Evolutionary conservation across 2,797 vertebrate genomes (phyloP).

Genomic region (Melanotaenia maccullochi): DNA sequence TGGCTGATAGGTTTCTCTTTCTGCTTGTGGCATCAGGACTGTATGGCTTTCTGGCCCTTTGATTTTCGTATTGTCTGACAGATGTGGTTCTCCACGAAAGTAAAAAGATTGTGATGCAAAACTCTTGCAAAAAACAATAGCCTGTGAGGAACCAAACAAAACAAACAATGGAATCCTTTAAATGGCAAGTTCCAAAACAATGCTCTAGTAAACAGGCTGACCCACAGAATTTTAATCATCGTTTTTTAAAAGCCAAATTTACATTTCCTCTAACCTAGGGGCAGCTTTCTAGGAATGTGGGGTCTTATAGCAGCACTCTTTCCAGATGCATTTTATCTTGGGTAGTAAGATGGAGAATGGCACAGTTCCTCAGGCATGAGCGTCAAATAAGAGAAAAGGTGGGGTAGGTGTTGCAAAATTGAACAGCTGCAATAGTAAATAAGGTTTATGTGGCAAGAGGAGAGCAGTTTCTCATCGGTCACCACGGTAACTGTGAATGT

Average conservation of each 20-base stretch:
- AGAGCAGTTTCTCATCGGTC: constrained; percentile 80
- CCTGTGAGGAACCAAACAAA: constrained; percentile 48
- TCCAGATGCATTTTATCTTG: constrained; percentile 54
- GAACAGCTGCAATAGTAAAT: constrained; percentile 86
- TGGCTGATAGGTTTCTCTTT: background rate
- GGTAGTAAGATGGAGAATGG: constrained; percentile 42
- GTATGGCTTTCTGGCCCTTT: constrained; percentile 12
- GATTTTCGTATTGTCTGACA: constrained; percentile 45
- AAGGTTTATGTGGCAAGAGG: constrained; percentile 84
- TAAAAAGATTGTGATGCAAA: constrained; percentile 48
- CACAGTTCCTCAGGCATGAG: constrained; percentile 70
- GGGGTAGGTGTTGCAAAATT: constrained; percentile 81
- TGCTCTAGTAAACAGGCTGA: constrained; percentile 43
- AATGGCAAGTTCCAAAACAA: constrained; percentile 51
- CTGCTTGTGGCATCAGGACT: background rate
- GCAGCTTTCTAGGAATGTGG: constrained; percentile 44
- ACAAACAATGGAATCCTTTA: constrained; percentile 43
- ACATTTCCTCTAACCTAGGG: constrained; percentile 43
- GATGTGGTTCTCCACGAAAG: constrained; percentile 54
- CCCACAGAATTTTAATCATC: constrained; percentile 55
- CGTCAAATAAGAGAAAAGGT: constrained; percentile 78
- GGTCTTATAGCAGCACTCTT: constrained; percentile 22
- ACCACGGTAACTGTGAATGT: constrained; percentile 79
- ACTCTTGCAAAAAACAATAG: constrained; percentile 42
- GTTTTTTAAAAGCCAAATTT: constrained; percentile 58